Evolutionary conservation across 2,113 vertebrate genomes (phyloP).

Genomic region (Spea bombifrons): DNA sequence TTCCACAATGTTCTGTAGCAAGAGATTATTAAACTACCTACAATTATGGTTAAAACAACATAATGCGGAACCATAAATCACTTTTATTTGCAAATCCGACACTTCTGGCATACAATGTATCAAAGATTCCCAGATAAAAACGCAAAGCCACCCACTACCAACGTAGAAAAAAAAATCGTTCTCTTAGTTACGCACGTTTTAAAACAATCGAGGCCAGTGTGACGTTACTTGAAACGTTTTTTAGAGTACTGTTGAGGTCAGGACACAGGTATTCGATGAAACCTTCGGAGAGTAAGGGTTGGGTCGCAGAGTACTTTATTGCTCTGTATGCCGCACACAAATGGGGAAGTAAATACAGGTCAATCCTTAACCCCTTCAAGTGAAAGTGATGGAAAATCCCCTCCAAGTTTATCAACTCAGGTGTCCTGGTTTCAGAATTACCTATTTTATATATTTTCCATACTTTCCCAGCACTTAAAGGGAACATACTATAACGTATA

Average conservation of each 20-base stretch:
- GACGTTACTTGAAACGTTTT: neutral
- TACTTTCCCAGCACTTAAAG: no score
- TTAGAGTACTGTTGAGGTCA: neutral
- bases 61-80: neutral
- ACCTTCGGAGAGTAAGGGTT: neutral
- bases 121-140: neutral
- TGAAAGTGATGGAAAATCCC: no score
- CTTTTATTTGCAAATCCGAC: neutral
- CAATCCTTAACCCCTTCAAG: neutral
- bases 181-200: neutral
- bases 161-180: no score
- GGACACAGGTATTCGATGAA: neutral
- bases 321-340: neutral
- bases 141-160: no score
- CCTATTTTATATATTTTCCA: no score
- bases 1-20: neutral
- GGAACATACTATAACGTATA: no score
- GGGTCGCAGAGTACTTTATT: neutral
- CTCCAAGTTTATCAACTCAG: no score
- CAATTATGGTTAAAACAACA: neutral
- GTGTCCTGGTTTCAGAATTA: no score
- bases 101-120: neutral
- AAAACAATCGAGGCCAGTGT: neutral
- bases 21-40: neutral
- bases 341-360: neutral